Percentiles rank a stretch among this genome's conserved stretches.
Conservation (phyloP, 2,113 vertebrate species). For the Gopherus evgoodei region DNA sequence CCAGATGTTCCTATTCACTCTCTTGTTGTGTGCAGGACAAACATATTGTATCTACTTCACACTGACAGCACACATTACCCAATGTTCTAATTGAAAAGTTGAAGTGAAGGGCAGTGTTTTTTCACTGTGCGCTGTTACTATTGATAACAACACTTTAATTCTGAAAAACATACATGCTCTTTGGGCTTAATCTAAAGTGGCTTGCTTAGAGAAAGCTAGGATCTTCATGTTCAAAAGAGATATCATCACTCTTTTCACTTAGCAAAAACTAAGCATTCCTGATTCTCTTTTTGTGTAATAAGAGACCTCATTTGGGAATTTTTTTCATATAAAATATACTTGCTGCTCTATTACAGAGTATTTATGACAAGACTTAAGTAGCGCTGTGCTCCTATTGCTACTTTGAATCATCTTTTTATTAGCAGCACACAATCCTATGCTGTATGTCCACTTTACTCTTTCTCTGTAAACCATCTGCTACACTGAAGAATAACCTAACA, state of each 20-base stretch:
- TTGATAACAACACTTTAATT: constrained; percentile 73
- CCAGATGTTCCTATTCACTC: constrained; percentile 86
- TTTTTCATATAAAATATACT: neutral
- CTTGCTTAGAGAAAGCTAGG: constrained; percentile 12
- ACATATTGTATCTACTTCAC: constrained; percentile 85
- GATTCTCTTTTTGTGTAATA: neutral
- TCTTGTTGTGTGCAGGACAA: constrained; percentile 80
- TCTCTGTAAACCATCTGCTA: neutral
- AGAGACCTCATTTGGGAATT: neutral
- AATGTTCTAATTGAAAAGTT: constrained; percentile 77
- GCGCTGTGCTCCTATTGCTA: neutral
- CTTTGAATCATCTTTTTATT: neutral
- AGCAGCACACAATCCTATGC: neutral
- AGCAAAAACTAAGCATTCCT: constrained; percentile 18
- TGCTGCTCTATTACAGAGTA: neutral
- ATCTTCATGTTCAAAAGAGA: neutral
- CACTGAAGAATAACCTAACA: constrained; percentile 1
- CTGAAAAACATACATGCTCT: constrained; percentile 63
- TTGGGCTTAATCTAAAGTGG: constrained; percentile 53
- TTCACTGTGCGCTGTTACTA: constrained; percentile 66
- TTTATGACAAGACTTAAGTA: neutral
- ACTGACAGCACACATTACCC: constrained; percentile 85
- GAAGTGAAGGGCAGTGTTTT: constrained; percentile 80
- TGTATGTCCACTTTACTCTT: neutral
- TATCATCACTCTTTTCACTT: neutral